Evolutionary conservation across 2,797 vertebrate genomes (phyloP).

Genomic region (Sibirionetta formosa): DNA sequence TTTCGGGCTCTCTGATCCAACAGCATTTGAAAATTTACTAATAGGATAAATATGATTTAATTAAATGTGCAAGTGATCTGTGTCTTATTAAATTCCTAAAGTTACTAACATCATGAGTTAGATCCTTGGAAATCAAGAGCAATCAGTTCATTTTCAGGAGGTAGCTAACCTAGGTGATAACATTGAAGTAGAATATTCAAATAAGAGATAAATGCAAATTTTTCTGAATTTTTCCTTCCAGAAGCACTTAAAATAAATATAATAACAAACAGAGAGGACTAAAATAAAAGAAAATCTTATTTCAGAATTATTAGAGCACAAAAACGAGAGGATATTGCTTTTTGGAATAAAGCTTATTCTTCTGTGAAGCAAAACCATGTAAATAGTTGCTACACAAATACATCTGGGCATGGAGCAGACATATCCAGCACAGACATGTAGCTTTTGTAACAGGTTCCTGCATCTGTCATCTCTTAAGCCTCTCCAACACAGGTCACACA

Average conservation of each 20-base stretch:
- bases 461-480: neutral
- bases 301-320: neutral
- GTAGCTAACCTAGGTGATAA: neutral
- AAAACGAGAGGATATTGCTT: neutral
- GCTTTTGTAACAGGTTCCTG: neutral
- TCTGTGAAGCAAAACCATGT: neutral
- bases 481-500: neutral
- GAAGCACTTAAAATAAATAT: neutral
- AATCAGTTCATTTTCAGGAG: neutral
- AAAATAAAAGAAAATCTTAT: neutral
- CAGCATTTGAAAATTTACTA: neutral
- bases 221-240: neutral
- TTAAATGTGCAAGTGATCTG: neutral
- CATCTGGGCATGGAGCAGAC: neutral
- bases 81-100: neutral
- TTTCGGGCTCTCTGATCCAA: neutral
- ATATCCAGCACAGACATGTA: rapidly evolving
- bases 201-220: neutral
- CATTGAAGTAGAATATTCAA: neutral
- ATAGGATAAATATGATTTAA: neutral
- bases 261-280: neutral
- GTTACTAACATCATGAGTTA: neutral
- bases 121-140: neutral
- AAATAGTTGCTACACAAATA: neutral
- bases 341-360: neutral